Evolutionary conservation across 2,113 vertebrate genomes (phyloP).

Genomic region (Clarias magur): DNA sequence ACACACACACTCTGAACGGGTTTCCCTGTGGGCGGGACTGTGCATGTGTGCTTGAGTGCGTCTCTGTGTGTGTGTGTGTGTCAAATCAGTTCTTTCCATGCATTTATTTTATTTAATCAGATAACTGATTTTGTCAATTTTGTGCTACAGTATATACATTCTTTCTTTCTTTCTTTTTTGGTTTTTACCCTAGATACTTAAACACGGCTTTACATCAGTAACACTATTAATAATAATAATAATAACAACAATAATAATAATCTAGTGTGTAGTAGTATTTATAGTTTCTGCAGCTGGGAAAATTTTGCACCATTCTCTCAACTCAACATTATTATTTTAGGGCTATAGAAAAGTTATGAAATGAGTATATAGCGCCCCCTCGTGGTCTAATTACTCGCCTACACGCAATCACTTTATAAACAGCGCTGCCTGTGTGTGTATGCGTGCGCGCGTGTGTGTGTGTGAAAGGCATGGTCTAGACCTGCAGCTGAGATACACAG

Average conservation of each 20-base stretch:
- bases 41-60: not conserved
- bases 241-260: no score
- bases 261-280: not conserved
- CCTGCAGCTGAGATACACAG: no score
- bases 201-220: not conserved
- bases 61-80: not conserved
- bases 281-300: not conserved
- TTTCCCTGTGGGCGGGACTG: slow-evolving; percentile 3
- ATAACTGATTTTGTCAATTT: not conserved
- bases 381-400: not conserved
- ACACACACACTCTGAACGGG: not conserved
- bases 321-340: not conserved
- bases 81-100: not conserved
- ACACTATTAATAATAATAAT: no score
- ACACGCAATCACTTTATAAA: not conserved
- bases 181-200: not conserved
- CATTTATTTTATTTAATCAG: not conserved
- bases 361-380: slow-evolving; percentile 33
- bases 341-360: not conserved
- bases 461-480: not conserved
- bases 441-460: not conserved
- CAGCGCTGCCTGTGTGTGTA: not conserved
- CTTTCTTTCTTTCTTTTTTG: no score
- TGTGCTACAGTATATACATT: no score
- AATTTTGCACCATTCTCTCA: not conserved